Percentiles rank a stretch among this genome's conserved stretches.
These are phyloP conservation scores for Drosophila baimaii DNA, from an alignment of 1,140 invertebrate genomes.

Conservation along the genomic window DNA sequence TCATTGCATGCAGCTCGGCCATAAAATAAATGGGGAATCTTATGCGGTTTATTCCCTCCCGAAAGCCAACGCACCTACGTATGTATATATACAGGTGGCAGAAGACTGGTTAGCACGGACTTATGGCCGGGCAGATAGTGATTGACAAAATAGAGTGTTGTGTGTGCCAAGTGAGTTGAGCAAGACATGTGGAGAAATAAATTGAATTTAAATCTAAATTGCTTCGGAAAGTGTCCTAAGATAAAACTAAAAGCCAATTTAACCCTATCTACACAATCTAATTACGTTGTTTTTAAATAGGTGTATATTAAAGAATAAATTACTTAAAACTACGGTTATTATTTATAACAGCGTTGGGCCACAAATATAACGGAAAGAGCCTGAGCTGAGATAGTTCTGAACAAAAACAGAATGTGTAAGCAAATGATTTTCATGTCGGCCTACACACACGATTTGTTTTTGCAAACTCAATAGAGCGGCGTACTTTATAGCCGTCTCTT, in stretches of 20 bases:
- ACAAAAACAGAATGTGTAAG: too few relatives aligned
- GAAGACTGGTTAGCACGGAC: slow-evolving; percentile 29
- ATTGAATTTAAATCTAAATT: slow-evolving; percentile 3
- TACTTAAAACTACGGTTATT: too few relatives aligned
- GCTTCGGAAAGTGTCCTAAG: not conserved
- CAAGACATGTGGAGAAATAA: not conserved
- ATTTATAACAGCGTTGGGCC: too few relatives aligned
- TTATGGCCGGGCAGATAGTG: slow-evolving; percentile 52
- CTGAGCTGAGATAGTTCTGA: too few relatives aligned
- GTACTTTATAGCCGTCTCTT: too few relatives aligned
- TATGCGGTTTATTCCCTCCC: slow-evolving; percentile 44
- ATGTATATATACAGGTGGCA: slow-evolving; percentile 20
- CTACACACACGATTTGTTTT: too few relatives aligned
- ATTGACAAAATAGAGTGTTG: slow-evolving; percentile 57
- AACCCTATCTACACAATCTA: not conserved
- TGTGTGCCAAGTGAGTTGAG: slow-evolving; percentile 6
- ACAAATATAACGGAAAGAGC: too few relatives aligned
- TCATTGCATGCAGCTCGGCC: slow-evolving; percentile 73
- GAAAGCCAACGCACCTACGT: slow-evolving; percentile 40
- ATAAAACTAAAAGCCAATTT: not conserved
- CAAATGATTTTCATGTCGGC: too few relatives aligned
- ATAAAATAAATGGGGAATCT: slow-evolving; percentile 76
- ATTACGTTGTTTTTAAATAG: not conserved
- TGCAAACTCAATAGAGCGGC: too few relatives aligned
- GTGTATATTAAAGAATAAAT: not conserved